A percentile compares a stretch with the other conserved stretches of the same genome.
Conservation (phyloP, 2,113 vertebrate genomes). For the Carassius auratus region DNA sequence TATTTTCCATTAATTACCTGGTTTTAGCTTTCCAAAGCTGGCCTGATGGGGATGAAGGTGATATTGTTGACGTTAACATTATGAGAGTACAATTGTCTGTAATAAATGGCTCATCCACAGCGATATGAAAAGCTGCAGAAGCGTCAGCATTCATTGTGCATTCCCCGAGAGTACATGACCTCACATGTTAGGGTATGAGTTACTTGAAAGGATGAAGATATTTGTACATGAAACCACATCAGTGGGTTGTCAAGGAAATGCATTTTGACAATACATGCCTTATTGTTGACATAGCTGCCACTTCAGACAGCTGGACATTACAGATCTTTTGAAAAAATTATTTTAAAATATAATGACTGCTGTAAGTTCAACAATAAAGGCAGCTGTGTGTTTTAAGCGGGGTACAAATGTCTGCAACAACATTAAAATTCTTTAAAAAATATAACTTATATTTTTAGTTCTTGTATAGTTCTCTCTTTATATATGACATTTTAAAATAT, state of each 20-base stretch:
- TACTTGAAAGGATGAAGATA: slow-evolving; percentile 28
- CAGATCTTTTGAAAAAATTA: slow-evolving; percentile 10
- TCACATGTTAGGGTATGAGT: slow-evolving; percentile 21
- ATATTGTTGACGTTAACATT: neutral
- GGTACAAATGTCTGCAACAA: neutral
- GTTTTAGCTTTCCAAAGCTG: slow-evolving; percentile 55
- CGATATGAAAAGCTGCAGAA: neutral
- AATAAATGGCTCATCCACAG: slow-evolving; percentile 13
- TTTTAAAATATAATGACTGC: slow-evolving; percentile 47
- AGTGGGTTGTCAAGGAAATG: slow-evolving; percentile 46
- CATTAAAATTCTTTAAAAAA: neutral
- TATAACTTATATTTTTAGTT: neutral
- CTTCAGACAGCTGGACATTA: slow-evolving; percentile 49
- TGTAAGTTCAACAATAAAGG: slow-evolving; percentile 26
- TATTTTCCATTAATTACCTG: slow-evolving; percentile 56
- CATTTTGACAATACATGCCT: slow-evolving; percentile 28
- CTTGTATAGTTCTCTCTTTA: too few relatives aligned
- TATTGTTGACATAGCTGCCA: slow-evolving; percentile 54
- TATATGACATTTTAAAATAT: neutral
- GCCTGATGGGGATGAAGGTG: slow-evolving; percentile 59
- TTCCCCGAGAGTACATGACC: slow-evolving; percentile 1
- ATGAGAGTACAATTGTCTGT: slow-evolving; percentile 14
- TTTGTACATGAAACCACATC: slow-evolving; percentile 42
- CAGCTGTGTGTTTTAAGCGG: slow-evolving; percentile 30
- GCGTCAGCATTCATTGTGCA: slow-evolving; percentile 16